Evolutionary conservation across 2,797 vertebrate species (phyloP).

Genomic region (Pogoniulus pusillus): DNA sequence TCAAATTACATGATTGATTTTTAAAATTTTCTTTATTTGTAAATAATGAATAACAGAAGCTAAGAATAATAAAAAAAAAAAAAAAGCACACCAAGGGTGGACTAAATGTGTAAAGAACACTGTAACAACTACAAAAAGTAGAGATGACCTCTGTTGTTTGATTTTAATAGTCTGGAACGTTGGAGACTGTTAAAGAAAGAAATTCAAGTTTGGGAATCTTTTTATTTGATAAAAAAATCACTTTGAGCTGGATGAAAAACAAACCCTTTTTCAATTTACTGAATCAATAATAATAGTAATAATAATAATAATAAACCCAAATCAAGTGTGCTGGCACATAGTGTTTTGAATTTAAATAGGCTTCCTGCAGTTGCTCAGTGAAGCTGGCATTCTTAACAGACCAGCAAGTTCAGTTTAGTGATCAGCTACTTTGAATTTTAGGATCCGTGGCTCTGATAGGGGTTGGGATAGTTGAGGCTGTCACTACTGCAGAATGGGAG

Average conservation of each 20-base stretch:
- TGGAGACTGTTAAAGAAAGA: neutral
- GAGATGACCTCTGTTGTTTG: rapidly evolving
- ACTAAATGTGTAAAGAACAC: neutral
- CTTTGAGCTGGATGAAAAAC: neutral
- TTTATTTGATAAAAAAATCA: neutral
- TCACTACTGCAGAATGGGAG: neutral
- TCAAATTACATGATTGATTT: neutral
- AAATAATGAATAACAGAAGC: neutral
- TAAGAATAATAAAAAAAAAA: constrained; percentile 16
- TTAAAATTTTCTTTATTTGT: neutral
- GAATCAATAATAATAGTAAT: neutral
- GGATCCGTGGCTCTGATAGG: neutral
- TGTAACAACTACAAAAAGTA: neutral
- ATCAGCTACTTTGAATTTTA: neutral
- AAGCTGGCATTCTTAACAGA: constrained; percentile 44
- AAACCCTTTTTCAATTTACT: neutral
- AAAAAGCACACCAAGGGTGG: neutral
- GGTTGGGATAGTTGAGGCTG: neutral
- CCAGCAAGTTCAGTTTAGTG: constrained; percentile 41
- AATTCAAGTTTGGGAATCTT: neutral
- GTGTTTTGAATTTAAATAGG: constrained; percentile 17
- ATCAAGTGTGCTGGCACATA: neutral
- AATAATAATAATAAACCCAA: neutral
- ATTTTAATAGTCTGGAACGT: neutral
- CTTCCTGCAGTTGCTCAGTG: constrained; percentile 20